Conservation (phyloP, 2,888 invertebrate genomes). For the Calameuta filiformis region DNA sequence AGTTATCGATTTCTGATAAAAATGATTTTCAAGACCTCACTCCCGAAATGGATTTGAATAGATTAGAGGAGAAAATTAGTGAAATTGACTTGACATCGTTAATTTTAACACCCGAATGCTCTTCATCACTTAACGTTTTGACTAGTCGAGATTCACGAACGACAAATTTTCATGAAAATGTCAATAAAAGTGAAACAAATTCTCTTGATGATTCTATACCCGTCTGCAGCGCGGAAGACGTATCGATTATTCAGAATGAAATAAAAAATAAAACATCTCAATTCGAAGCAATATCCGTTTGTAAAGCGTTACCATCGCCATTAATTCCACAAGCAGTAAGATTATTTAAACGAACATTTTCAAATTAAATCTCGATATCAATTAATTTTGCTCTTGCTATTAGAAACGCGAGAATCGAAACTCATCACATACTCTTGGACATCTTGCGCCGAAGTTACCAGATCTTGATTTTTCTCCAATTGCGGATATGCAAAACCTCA, state of each 20-base stretch:
- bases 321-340: background rate
- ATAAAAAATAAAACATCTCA: background rate
- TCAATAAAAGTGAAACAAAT: background rate
- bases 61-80: background rate
- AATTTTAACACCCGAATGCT: background rate
- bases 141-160: background rate
- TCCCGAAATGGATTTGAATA: background rate
- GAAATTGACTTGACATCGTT: background rate
- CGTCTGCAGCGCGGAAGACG: background rate
- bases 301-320: too few species aligned
- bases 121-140: background rate
- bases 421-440: background rate
- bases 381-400: background rate
- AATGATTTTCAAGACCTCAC: slow-evolving; percentile 3
- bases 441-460: background rate
- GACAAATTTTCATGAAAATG: background rate
- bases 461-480: background rate
- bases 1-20: background rate
- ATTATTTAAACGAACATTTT: background rate
- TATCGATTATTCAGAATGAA: background rate
- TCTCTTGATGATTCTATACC: background rate
- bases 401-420: background rate
- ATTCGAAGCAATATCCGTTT: too few species aligned
- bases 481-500: background rate
- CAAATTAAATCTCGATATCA: background rate